Percentiles rank a stretch among this genome's conserved stretches.
Conservation (phyloP, 2,888 invertebrate species). For the Eupithecia pulchellata region DNA sequence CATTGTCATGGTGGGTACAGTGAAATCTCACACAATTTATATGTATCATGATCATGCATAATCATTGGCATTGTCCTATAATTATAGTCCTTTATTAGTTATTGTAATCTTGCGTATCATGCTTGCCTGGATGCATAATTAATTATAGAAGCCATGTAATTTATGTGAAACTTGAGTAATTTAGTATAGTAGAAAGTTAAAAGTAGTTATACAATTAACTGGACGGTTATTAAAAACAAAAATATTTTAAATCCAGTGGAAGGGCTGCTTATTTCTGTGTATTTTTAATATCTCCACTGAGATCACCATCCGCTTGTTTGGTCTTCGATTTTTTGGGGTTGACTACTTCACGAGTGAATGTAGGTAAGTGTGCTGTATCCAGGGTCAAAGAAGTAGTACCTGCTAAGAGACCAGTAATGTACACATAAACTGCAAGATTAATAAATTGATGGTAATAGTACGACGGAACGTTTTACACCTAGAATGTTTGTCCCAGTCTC, state of each 20-base stretch:
- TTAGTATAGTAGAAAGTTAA: background rate
- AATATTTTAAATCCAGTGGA: background rate
- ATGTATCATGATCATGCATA: slow-evolving; percentile 10
- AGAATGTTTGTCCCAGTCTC: background rate
- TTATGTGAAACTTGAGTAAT: background rate
- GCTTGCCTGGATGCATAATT: no score
- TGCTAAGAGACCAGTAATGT: background rate
- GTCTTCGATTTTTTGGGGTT: background rate
- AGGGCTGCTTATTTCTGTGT: background rate
- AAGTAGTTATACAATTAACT: background rate
- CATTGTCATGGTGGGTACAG: background rate
- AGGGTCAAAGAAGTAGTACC: background rate
- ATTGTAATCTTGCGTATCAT: background rate
- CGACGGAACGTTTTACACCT: background rate
- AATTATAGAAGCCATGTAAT: background rate
- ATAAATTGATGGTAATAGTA: background rate
- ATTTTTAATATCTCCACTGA: background rate
- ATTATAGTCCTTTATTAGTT: background rate
- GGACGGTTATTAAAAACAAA: no score
- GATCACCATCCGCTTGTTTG: background rate
- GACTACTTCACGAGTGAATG: background rate
- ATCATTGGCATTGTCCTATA: slow-evolving; percentile 2
- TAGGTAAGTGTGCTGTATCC: background rate
- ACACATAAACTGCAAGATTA: background rate
- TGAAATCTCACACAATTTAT: slow-evolving; percentile 8